Conservation (phyloP, 2,113 vertebrate genomes). For the Chionomys nivalis region DNA sequence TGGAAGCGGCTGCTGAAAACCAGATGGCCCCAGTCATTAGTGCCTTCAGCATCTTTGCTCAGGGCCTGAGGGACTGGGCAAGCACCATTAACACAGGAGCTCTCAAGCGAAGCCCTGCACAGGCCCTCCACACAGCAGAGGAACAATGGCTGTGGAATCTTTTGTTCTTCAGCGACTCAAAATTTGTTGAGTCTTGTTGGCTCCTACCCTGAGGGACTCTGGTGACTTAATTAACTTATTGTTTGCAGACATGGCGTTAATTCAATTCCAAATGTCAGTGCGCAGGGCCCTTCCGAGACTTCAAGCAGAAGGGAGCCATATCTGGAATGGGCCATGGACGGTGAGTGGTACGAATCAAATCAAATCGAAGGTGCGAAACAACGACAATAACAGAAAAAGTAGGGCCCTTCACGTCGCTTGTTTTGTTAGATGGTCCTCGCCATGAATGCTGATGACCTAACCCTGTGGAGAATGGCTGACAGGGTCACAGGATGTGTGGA, state of each 20-base stretch:
- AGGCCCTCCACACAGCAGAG: not conserved
- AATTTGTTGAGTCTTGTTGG: constrained; percentile 47
- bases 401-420: not conserved
- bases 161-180: constrained; percentile 60
- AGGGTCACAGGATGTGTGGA: not conserved
- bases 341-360: not conserved
- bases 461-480: not conserved
- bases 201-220: constrained; percentile 53
- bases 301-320: not conserved
- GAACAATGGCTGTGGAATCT: constrained; percentile 67
- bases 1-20: not conserved
- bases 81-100: not conserved
- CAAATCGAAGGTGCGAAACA: not conserved
- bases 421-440: not conserved
- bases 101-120: not conserved
- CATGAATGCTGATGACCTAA: not conserved
- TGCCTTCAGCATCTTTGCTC: constrained; percentile 4
- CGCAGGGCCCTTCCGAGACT: not conserved
- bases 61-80: not conserved
- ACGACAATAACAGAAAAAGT: not conserved
- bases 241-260: constrained; percentile 48
- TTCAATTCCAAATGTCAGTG: constrained; percentile 39
- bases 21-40: constrained; percentile 4
- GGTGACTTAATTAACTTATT: constrained; percentile 64
- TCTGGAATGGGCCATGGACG: not conserved